Evolutionary conservation across 2,797 vertebrate genomes (phyloP), one percentile per base, ranked within the genome.

Genomic region (Australoheros facetus): DNA sequence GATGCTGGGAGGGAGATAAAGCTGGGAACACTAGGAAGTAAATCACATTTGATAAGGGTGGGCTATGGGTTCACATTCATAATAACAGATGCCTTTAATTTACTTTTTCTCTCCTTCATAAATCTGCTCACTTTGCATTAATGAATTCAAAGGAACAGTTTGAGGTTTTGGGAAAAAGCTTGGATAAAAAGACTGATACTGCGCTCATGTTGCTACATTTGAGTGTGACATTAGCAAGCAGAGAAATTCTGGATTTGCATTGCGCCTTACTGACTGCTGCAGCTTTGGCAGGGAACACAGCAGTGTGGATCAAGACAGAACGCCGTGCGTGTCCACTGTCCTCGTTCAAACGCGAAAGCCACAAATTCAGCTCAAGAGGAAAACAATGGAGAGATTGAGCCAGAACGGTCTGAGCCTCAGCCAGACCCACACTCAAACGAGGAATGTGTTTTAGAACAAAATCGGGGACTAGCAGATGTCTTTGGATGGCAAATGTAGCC

Each of bases 1-100:
- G 84, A 91, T 85, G 85, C 53, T 69, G 75, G 56, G 66, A 72
- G 30, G 64, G 57, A 79, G 69, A 85, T 80, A 59, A 78, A 51
- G 57, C 77, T 81, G 80, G 74, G 39, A 88, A 89, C 75, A 66
- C 45, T 60, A 69, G 30, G 75, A 53, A 71, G 70, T 73, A 66
- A 82, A 83, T 87, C 75, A 77, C 71, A 75, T 78, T 71, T 64
- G 28, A 74, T 80, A 84, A 73, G 26, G 19, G 64, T 69, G 64
- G 45, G 11, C 64, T 34, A 70, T 9, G 34, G 23, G 45, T 71
- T 84, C 37, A 78, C 57, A 81, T 70, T 71, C 59, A 76, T 39
- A 73, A 79, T 21, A 79, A 73, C 4, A 12, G 73, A 83, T 39
- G 10, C 55, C 37, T 62, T 55, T 37, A 37, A 77, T 73, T 77